Percentiles rank a stretch among this genome's conserved stretches.
Evolutionary conservation across 2,888 invertebrate species (phyloP).

Genomic region (Catocala fraxini): DNA sequence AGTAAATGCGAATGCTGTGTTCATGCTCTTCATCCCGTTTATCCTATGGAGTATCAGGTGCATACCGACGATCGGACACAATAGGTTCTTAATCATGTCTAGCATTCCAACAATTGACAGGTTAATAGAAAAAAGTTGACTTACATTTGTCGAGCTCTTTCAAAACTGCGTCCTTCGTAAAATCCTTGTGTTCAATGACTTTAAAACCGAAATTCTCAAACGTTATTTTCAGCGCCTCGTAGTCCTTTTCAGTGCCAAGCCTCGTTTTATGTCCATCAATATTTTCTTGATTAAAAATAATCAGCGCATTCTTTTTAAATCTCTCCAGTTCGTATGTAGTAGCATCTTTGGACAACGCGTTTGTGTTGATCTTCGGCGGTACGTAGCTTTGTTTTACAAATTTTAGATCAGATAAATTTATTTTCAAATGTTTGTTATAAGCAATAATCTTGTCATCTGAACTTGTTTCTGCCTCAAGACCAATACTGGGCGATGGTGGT

Average conservation of each 20-base stretch:
- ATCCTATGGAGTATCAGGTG: too few species aligned
- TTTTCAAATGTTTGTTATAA: too few species aligned
- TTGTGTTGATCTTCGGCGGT: slow-evolving; percentile 27
- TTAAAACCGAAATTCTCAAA: slow-evolving; percentile 70
- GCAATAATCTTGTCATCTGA: not conserved
- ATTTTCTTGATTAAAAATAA: slow-evolving; percentile 74
- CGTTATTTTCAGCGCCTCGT: slow-evolving; percentile 59
- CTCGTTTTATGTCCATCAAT: slow-evolving; percentile 64
- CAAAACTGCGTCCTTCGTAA: slow-evolving; percentile 64
- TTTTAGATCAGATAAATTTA: too few species aligned
- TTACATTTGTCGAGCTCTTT: slow-evolving; percentile 64
- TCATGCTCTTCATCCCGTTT: too few species aligned
- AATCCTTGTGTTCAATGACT: slow-evolving; percentile 60
- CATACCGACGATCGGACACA: too few species aligned
- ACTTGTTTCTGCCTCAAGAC: slow-evolving; percentile 1
- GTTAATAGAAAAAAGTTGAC: slow-evolving; percentile 24
- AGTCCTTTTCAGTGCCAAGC: slow-evolving; percentile 70
- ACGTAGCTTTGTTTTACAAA: too few species aligned
- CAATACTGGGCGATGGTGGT: slow-evolving; percentile 12
- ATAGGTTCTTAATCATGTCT: too few species aligned
- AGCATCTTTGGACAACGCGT: slow-evolving; percentile 62
- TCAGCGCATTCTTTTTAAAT: slow-evolving; percentile 70
- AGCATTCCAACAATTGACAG: too few species aligned
- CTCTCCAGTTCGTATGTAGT: slow-evolving; percentile 72
- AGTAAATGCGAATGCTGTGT: too few species aligned